These are phyloP conservation scores for Hyposmocoma kahamanoa DNA, from an alignment of 1,140 invertebrate species.

Conservation along the genomic window DNA sequence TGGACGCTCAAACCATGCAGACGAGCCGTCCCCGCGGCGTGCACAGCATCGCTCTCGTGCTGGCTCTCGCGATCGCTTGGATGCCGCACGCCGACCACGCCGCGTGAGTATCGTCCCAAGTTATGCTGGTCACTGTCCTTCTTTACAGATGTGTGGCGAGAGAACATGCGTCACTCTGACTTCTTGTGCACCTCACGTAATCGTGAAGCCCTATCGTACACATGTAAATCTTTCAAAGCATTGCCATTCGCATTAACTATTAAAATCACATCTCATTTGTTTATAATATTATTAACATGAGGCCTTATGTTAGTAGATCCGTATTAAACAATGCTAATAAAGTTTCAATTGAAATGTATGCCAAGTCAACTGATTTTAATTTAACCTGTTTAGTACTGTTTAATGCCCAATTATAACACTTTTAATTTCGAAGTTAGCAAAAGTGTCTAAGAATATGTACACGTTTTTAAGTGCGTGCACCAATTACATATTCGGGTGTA, in stretches of 20 bases:
- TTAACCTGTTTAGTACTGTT: too few species aligned
- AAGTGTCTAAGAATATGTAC: too few species aligned
- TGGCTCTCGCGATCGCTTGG: slow-evolving; percentile 43
- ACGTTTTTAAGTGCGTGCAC: too few species aligned
- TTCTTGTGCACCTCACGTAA: slow-evolving; percentile 16
- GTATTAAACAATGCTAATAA: too few species aligned
- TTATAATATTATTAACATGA: slow-evolving; percentile 21
- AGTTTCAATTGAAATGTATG: too few species aligned
- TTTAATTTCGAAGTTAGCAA: too few species aligned
- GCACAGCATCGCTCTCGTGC: slow-evolving; percentile 30
- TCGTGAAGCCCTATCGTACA: slow-evolving; percentile 25
- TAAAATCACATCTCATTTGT: slow-evolving; percentile 21
- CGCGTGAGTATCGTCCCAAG: slow-evolving; percentile 51
- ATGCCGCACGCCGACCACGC: slow-evolving; percentile 50
- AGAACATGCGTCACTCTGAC: neutral
- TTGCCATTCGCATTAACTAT: slow-evolving; percentile 17
- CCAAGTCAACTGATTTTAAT: too few species aligned
- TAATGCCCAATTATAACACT: too few species aligned
- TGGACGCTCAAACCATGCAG: slow-evolving; percentile 35
- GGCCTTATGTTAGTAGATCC: too few species aligned
- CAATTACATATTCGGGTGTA: too few species aligned
- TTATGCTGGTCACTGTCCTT: too few species aligned
- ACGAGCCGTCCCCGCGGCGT: slow-evolving; percentile 30
- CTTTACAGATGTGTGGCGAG: slow-evolving; percentile 6
- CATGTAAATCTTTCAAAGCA: slow-evolving; percentile 26